Conservation (phyloP, 2,888 invertebrate genomes). For the Pristionchus fissidentatus region DNA sequence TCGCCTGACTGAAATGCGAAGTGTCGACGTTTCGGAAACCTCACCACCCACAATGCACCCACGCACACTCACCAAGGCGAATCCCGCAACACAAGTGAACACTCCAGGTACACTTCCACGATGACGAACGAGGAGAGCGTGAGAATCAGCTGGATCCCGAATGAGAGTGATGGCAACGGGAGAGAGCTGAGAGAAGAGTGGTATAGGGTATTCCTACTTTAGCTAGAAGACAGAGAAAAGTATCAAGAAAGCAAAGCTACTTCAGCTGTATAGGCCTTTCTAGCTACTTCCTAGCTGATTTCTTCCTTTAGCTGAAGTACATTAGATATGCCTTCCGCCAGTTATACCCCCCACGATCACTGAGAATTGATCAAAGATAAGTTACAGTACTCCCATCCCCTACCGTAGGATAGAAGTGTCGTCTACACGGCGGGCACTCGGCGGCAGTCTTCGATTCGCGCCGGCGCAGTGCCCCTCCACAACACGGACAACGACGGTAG, state of each 20-base stretch:
- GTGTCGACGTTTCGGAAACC: not conserved
- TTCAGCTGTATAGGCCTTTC: no score
- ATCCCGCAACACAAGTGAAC: constrained; percentile 80
- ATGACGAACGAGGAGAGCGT: constrained; percentile 78
- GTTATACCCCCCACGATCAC: no score
- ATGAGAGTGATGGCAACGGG: constrained; percentile 79
- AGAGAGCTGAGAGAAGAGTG: constrained; percentile 67
- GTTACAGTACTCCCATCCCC: not conserved
- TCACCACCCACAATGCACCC: constrained; percentile 3
- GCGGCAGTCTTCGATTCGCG: constrained; percentile 70
- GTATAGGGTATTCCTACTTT: not conserved
- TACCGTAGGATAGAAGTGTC: constrained; percentile 72
- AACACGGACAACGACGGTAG: constrained; percentile 77
- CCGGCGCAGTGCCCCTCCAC: constrained; percentile 75
- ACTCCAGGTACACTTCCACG: constrained; percentile 78
- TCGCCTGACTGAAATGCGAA: constrained; percentile 77
- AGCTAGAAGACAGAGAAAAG: not conserved
- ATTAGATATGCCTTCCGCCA: no score
- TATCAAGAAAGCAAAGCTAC: no score
- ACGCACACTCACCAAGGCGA: constrained; percentile 78
- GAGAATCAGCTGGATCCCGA: constrained; percentile 76
- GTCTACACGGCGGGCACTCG: constrained; percentile 64
- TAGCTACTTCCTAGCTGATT: no score
- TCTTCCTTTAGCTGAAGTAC: no score
- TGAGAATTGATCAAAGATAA: no score